phyloP scores from a whole-genome alignment of 2,113 vertebrate species.

The Aptenodytes forsteri region DNA sequence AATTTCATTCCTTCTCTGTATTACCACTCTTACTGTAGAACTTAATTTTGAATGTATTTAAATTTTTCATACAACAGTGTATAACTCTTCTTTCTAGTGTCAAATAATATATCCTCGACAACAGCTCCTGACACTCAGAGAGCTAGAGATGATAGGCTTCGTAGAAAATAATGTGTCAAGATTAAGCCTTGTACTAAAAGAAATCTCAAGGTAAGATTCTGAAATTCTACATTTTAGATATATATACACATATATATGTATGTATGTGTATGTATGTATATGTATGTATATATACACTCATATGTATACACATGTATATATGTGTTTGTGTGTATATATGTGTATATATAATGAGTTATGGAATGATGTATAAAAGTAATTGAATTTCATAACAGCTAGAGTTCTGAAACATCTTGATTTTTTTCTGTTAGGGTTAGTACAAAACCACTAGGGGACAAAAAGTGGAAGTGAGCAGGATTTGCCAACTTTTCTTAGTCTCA shows the following conservation, averaged over 20 bases:
- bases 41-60: not conserved
- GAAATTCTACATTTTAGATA: not conserved
- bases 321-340: too few species aligned
- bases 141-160: constrained; percentile 90
- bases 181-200: constrained; percentile 85
- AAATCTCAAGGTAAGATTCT: constrained; percentile 84
- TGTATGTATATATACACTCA: too few species aligned
- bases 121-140: constrained; percentile 90
- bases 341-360: not conserved
- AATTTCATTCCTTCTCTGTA: not conserved
- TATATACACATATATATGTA: not conserved
- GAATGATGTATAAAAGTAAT: not conserved
- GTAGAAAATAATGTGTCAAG: constrained; percentile 87
- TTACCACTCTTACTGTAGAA: not conserved
- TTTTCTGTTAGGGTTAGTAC: not conserved
- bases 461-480: not conserved
- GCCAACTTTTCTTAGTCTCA: not conserved
- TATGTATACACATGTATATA: too few species aligned
- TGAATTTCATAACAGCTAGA: not conserved
- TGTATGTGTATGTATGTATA: too few species aligned
- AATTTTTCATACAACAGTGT: not conserved
- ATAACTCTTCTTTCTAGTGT: constrained; percentile 75
- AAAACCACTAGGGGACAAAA: not conserved
- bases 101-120: constrained; percentile 94
- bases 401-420: not conserved